Evolutionary conservation across 2,797 vertebrate genomes (phyloP), one percentile per base, ranked within the genome.

Genomic region (Alauda arvensis): DNA sequence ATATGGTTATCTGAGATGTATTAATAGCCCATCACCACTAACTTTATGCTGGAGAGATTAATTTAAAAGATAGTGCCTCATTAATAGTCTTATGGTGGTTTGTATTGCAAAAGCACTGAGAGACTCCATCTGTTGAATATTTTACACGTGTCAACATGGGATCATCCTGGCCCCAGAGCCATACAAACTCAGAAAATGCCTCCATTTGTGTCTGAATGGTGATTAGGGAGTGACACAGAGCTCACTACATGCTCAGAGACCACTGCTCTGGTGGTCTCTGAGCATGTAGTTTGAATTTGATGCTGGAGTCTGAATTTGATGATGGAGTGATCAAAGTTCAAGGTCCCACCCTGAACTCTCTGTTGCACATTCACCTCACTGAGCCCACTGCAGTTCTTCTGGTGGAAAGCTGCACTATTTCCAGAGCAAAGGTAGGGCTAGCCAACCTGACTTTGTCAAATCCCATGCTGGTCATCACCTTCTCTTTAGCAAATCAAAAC

Each of bases 1-100:
- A 67, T 75, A 40, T 13, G 26, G 10, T 88, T 88, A 55, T 80
- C 57, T 91, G 46, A 86, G 68, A 80, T 31, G 15, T 34, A 76
- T 83, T 75, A 86, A 52, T 80, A 92, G 31, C 10, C 37, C 59
- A 75, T 13, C 20, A 15, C 3, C 0, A 0, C 1, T 77, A 77
- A 18, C 53, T 83, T 74, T 63, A n/a, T 76, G 18, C 34, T 83
- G 42, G 42, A 77, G 49, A 87, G 49, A 80, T 91, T 92, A 76
- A 79, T 77, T 91, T 83, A 40, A 53, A 92, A 80, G 84, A 72
- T 83, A 91, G 42, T 51, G 31, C 39, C 53, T 93, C 62, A 46
- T 82, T 93, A 82, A 68, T 55, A 84, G 51, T 65, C 59, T 77
- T 60, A 48, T 42, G 57, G 49, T 78, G 56, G 63, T 85, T 90